Conservation (phyloP, 2,797 vertebrate species). For the Hyperoplus lanceolatus region DNA sequence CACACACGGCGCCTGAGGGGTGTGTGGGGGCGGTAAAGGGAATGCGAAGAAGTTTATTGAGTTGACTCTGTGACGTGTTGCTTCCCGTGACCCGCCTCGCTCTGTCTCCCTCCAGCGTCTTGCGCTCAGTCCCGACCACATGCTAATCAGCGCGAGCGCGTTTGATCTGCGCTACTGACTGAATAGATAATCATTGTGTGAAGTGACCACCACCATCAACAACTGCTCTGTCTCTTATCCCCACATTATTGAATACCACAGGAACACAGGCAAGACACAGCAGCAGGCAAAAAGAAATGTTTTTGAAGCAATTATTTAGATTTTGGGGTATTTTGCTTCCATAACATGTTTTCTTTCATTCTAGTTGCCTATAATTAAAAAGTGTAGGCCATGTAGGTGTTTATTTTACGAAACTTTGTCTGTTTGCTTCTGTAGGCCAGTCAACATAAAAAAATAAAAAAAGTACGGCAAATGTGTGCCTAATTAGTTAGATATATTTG, state of each 20-base stretch:
- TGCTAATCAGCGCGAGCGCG: constrained; percentile 72
- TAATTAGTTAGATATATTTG: too few species aligned
- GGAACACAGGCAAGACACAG: constrained; percentile 10
- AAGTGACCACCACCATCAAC: constrained; percentile 62
- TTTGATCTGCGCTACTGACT: constrained; percentile 70
- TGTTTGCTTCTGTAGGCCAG: too few species aligned
- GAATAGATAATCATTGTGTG: constrained; percentile 71
- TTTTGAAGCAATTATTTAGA: too few species aligned
- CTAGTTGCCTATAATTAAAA: too few species aligned
- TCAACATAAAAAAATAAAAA: too few species aligned
- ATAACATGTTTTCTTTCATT: too few species aligned
- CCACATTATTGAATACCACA: not conserved
- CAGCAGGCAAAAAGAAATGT: too few species aligned
- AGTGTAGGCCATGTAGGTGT: too few species aligned
- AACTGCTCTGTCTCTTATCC: constrained; percentile 37
- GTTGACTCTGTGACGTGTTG: constrained; percentile 69
- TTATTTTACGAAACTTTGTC: too few species aligned
- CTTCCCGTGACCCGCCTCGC: constrained; percentile 77
- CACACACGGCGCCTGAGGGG: constrained; percentile 34
- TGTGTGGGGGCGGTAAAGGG: constrained; percentile 63
- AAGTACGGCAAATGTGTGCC: too few species aligned
- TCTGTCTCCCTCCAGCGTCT: constrained; percentile 66
- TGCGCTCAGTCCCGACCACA: constrained; percentile 67
- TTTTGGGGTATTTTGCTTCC: too few species aligned
- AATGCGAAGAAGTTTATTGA: constrained; percentile 74